phyloP scores from a whole-genome alignment of 2,113 vertebrate genomes.

The Lamprologus callipterus region DNA sequence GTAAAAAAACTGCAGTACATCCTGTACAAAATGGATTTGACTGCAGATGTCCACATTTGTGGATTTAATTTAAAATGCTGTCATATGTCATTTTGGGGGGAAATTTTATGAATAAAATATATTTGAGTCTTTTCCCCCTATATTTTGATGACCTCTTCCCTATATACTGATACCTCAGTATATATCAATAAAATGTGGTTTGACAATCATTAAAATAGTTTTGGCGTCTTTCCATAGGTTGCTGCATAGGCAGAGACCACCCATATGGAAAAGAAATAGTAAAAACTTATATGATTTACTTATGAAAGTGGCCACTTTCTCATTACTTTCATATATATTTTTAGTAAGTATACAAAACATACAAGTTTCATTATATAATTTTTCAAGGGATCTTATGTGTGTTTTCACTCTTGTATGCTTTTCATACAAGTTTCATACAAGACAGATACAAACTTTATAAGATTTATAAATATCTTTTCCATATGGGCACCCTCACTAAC shows the following conservation, averaged over 20 bases:
- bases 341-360: no score
- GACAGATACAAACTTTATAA: no score
- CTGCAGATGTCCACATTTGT: rapidly evolving
- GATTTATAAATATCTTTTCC: no score
- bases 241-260: not conserved
- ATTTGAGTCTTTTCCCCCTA: not conserved
- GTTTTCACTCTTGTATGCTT: no score
- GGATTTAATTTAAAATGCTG: not conserved
- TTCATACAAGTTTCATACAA: no score
- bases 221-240: rapidly evolving
- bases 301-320: no score
- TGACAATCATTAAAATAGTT: not conserved
- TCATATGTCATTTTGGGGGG: not conserved
- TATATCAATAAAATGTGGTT: not conserved
- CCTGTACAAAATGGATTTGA: not conserved
- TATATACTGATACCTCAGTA: not conserved
- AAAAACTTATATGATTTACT: no score
- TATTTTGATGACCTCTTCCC: not conserved
- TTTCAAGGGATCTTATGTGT: no score
- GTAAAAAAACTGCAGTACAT: not conserved
- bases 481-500: not conserved
- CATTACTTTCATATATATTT: no score
- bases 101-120: not conserved
- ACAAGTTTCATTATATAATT: no score
- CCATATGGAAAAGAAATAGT: not conserved